Conservation (phyloP, 2,888 invertebrate genomes). For the Ferrisia virgata region DNA sequence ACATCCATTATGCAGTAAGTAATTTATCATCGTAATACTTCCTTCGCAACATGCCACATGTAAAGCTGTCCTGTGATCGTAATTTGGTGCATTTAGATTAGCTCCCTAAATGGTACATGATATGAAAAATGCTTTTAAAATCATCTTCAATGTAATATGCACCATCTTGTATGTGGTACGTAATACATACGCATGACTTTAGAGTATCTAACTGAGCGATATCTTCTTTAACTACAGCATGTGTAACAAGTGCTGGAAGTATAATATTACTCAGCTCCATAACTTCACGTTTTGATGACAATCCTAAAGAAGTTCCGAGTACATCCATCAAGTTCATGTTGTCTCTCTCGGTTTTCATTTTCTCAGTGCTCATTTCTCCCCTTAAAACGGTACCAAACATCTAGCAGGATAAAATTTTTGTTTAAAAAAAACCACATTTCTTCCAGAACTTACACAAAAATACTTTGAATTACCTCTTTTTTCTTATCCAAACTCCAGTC, state of each 20-base stretch:
- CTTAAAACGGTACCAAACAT: slow-evolving; percentile 75
- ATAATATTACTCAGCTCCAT: slow-evolving; percentile 61
- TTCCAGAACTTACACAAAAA: no score
- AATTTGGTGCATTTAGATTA: slow-evolving; percentile 69
- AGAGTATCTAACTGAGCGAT: slow-evolving; percentile 51
- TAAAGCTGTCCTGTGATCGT: slow-evolving; percentile 73
- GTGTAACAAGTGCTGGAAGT: slow-evolving; percentile 67
- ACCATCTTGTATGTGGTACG: neutral
- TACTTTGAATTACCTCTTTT: slow-evolving; percentile 58
- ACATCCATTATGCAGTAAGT: slow-evolving; percentile 73
- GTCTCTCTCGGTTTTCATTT: slow-evolving; percentile 51
- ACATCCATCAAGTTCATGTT: slow-evolving; percentile 58
- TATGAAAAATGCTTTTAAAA: neutral
- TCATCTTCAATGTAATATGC: neutral
- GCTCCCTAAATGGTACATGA: slow-evolving; percentile 59
- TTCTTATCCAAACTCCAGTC: slow-evolving; percentile 66
- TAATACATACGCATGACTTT: slow-evolving; percentile 52
- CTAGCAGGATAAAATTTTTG: slow-evolving; percentile 53
- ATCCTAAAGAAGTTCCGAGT: slow-evolving; percentile 58
- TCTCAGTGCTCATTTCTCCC: slow-evolving; percentile 65
- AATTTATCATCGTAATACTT: slow-evolving; percentile 65
- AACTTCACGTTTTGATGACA: slow-evolving; percentile 59
- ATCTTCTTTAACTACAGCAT: slow-evolving; percentile 61
- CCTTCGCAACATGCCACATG: slow-evolving; percentile 77
- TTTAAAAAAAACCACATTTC: neutral